Percentiles rank a stretch among this genome's conserved stretches.
Evolutionary conservation across 2,888 invertebrate genomes (phyloP).

Genomic region (Cheilosia urbana): DNA sequence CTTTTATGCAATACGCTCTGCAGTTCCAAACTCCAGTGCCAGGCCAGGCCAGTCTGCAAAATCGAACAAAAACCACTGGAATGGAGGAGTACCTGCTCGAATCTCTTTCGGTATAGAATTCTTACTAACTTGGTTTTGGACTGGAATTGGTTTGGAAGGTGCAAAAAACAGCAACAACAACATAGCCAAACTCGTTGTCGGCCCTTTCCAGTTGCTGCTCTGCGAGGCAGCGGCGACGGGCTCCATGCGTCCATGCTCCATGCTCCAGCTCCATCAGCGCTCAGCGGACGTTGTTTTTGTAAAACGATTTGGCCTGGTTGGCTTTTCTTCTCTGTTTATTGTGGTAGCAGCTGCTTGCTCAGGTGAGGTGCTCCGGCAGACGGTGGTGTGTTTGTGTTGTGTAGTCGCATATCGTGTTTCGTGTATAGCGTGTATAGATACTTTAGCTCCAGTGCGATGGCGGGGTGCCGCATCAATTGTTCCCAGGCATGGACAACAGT

Average conservation of each 20-base stretch:
- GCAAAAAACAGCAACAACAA: background rate
- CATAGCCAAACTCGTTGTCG: background rate
- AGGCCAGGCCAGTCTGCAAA: slow-evolving; percentile 37
- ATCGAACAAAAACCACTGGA: slow-evolving; percentile 8
- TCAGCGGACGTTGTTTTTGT: slow-evolving; percentile 6
- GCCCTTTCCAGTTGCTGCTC: background rate
- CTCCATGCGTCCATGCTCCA: background rate
- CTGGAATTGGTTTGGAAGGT: slow-evolving; percentile 5
- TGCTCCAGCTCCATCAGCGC: too few relatives aligned
- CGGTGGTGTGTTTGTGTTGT: background rate
- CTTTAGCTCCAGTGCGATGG: slow-evolving; percentile 32
- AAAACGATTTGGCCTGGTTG: slow-evolving; percentile 39
- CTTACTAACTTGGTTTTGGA: slow-evolving; percentile 1
- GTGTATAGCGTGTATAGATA: slow-evolving; percentile 42
- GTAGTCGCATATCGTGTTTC: background rate
- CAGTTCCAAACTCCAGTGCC: background rate
- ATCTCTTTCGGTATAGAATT: background rate
- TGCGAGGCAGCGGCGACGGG: background rate
- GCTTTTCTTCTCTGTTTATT: slow-evolving; percentile 43
- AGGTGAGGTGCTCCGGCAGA: slow-evolving; percentile 36
- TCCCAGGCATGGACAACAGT: slow-evolving; percentile 73
- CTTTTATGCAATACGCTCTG: slow-evolving; percentile 47
- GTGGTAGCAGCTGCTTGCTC: slow-evolving; percentile 27
- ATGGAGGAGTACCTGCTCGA: background rate
- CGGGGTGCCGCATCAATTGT: slow-evolving; percentile 71